A percentile compares a stretch with the other conserved stretches of the same genome.
Conservation (phyloP, 2,113 vertebrate species). For the Octodon degus region DNA sequence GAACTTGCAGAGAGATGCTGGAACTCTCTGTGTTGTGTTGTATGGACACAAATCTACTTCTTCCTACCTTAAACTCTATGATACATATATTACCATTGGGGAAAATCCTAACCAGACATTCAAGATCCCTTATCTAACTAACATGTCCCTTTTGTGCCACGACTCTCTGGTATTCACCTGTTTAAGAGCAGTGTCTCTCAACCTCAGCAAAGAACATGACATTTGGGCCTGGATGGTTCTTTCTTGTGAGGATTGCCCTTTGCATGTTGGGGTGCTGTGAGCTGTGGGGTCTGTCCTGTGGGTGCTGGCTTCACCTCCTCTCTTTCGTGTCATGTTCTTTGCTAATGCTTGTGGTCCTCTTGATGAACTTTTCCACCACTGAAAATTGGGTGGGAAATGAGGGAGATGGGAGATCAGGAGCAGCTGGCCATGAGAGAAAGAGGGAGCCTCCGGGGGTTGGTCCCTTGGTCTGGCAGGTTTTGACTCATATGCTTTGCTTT, state of each 20-base stretch:
- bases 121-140: not conserved
- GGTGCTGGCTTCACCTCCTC: not conserved
- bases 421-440: not conserved
- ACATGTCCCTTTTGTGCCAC: not conserved
- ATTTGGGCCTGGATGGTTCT: not conserved
- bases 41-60: not conserved
- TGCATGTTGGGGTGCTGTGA: not conserved
- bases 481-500: not conserved
- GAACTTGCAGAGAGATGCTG: not conserved
- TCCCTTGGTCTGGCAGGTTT: not conserved
- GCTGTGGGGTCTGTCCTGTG: not conserved
- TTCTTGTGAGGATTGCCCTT: not conserved
- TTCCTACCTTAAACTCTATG: not conserved
- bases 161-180: not conserved
- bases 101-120: constrained; percentile 16
- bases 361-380: not conserved
- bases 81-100: not conserved
- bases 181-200: not conserved
- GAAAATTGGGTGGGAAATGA: not conserved
- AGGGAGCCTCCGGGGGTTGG: not conserved
- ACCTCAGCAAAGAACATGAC: not conserved
- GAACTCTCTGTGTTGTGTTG: not conserved
- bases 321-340: not conserved
- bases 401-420: not conserved
- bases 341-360: not conserved